Evolutionary conservation across 1,140 invertebrate genomes (phyloP), one percentile per base, ranked within the genome.

Genomic region (Solenopsis fugax): DNA sequence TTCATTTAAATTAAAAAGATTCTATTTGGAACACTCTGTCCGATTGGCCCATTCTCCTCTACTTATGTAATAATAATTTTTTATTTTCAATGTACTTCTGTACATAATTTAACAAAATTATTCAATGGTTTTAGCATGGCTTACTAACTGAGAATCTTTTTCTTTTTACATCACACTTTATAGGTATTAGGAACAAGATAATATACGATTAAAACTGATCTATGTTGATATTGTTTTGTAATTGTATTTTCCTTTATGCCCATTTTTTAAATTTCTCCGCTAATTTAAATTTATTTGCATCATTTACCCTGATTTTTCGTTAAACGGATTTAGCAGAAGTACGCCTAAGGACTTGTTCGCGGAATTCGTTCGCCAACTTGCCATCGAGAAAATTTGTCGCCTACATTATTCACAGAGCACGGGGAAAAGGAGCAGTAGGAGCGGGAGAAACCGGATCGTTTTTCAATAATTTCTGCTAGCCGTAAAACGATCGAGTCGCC

Each of bases 401-500:
- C 29, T 81, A 71, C 34, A 71, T 81, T 75, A 84, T 62, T 84
- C 41, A 84, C 41, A 9, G n/a, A 50, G 29, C 54, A 41, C 10
- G 4, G 45, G 41, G 50, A 67, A 45, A 10, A 24, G 6, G 13
- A 48, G 16, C 52, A 7, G 6, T 3, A 21, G 16, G 24, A 48
- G 13, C 18, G 69, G 41, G 24, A 24, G 45, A 60, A 73, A 48
- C 69, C 29, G 18, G 69, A 84, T 73, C 80, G 80, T 84, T 84
- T 75, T 75, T 84, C 80, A 84, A 84, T 84, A 84, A 84, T 84
- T 84, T 75, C 69, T 50, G 56, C 29, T 29, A 12, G 54, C 24
- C 52, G 80, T 82, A 82, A 82, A 82, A 75, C 80, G 69, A 84
- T 81, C 58, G 75, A 62, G 65, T 62, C 69, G 52, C 54, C 71